Base-by-base conservation (phyloP, 2,797 vertebrate species). In the Danio aesculapii region DNA sequence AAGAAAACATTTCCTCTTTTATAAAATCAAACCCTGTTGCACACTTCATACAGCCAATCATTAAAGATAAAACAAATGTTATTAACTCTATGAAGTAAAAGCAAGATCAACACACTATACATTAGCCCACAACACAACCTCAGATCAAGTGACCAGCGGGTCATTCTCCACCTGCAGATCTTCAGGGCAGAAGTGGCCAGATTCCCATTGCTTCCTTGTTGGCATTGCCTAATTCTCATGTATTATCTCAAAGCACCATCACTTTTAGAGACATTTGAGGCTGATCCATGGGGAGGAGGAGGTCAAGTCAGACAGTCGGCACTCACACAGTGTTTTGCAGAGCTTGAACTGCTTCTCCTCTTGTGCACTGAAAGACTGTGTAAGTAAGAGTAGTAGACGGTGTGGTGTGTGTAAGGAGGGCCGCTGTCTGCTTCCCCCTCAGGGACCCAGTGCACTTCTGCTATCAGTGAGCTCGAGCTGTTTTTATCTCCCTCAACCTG, bases 361-460 rank as follows among this genome's bases (percentile, higher is more conserved):
- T 30, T 30, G 30, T 30, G 39, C 44, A 50, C 0, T 2, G 0
- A 2, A 43, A 8, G 43, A 61, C 59, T 11, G 17, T 59, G 16
- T 69, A 50, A 43, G 66, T 10, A 69, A 50, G 52, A 62, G 47
- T 44, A 41, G 67, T 53, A 62, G 67, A 69, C 77, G 44, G 39
- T n/a, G 44, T 8, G 41, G 16, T 16, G 46, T 62, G 47, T 63
- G 30, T 17, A 14, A 53, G 58, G 17, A 47, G 55, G 47, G 46
- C 77, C 67, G 61, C 9, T 70, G 58, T 11, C 67, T 71, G 68
- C 13, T 53, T 53, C 9, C 8, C 57, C 67, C 67, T 17, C 4
- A 43, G 58, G 66, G 66, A 70, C 67, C 16, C 6, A 41, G 64
- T 68, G 76, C 76, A 61, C 57, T 69, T 70, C 16, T 70, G 17